phyloP scores from a whole-genome alignment of 2,888 invertebrate species.

The Acrobasis suavella region DNA sequence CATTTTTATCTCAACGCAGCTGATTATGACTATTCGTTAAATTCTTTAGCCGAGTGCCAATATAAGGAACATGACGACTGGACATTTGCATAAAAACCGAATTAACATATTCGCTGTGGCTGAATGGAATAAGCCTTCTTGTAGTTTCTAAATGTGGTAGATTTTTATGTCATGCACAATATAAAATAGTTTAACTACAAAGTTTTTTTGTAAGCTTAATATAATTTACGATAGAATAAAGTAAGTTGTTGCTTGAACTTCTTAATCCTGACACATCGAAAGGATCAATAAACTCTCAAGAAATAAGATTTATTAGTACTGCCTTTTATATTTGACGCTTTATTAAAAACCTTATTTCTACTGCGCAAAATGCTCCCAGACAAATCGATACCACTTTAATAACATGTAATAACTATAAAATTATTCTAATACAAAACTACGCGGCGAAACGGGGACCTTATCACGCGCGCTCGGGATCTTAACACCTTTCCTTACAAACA shows the following conservation, averaged over 20 bases:
- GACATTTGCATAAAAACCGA: constrained; percentile 28
- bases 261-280: not conserved
- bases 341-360: constrained; percentile 11
- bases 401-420: constrained; percentile 78
- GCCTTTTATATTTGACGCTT: constrained; percentile 5
- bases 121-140: constrained; percentile 10
- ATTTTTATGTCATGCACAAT: not conserved
- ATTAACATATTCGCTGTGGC: constrained; percentile 17
- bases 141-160: constrained; percentile 8
- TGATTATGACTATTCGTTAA: constrained; percentile 36
- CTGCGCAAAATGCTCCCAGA: constrained; percentile 34
- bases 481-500: constrained; percentile 55
- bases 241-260: too few species aligned
- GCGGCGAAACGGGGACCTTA: constrained; percentile 61
- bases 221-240: too few species aligned
- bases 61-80: constrained; percentile 25
- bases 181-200: too few species aligned
- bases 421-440: constrained; percentile 78
- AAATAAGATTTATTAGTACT: constrained; percentile 9
- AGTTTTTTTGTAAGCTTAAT: too few species aligned
- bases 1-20: constrained; percentile 42
- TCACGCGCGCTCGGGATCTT: constrained; percentile 50
- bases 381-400: constrained; percentile 63
- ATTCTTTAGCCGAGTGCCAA: constrained; percentile 28
- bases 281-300: not conserved